Evolutionary conservation across 2,888 invertebrate genomes (phyloP).

Genomic region (Lymantria monacha): DNA sequence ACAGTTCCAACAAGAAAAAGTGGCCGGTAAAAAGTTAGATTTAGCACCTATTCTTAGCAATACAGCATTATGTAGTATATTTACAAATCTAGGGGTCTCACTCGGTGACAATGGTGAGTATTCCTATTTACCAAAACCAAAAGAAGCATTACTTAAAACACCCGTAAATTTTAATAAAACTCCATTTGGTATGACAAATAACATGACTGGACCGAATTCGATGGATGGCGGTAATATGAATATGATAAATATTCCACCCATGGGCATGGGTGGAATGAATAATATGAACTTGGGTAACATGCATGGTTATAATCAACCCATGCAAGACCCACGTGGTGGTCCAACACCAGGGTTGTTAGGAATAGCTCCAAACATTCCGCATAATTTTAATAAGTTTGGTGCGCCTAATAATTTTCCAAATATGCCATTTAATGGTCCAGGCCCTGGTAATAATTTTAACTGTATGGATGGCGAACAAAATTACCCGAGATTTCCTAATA

Average conservation of each 20-base stretch:
- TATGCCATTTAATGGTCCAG: conserved; percentile 71
- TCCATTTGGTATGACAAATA: conserved; percentile 58
- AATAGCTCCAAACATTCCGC: conserved; percentile 80
- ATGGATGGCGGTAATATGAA: conserved; percentile 66
- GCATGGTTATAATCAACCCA: conserved; percentile 66
- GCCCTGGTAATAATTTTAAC: conserved; percentile 65
- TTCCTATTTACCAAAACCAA: conserved; percentile 71
- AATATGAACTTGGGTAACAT: conserved; percentile 68
- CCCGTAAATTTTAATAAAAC: conserved; percentile 66
- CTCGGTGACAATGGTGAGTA: conserved; percentile 83
- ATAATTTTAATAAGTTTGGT: conserved; percentile 71
- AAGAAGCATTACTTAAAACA: conserved; percentile 72
- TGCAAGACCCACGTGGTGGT: conserved; percentile 74
- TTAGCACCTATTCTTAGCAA: conserved; percentile 76
- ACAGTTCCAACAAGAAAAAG: conserved; percentile 83
- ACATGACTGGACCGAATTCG: conserved; percentile 49
- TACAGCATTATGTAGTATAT: conserved; percentile 80
- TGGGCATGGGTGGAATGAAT: conserved; percentile 70
- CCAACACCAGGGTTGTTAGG: conserved; percentile 82
- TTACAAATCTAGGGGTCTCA: conserved; percentile 83
- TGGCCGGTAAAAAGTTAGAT: conserved; percentile 79
- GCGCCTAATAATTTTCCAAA: conserved; percentile 69
- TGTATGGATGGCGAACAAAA: conserved; percentile 71
- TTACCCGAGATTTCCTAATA: conserved; percentile 66
- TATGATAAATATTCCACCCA: conserved; percentile 67